phyloP scores from a whole-genome alignment of 1,140 invertebrate genomes.

The Trichonephila inaurata region DNA sequence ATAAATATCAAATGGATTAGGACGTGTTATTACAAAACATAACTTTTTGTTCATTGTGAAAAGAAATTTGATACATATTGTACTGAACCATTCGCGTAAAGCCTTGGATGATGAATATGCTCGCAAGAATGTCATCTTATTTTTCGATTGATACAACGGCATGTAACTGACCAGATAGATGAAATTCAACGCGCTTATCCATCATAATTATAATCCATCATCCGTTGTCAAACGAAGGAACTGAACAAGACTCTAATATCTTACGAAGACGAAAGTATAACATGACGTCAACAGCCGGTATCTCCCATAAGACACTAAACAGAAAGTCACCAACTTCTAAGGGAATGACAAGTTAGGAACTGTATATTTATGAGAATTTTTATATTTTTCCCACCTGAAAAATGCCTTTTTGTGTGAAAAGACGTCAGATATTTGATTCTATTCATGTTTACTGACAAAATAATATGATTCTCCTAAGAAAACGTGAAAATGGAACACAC shows the following conservation, averaged over 20 bases:
- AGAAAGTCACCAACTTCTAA: not conserved
- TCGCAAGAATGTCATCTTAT: not conserved
- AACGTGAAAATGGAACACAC: too few relatives aligned
- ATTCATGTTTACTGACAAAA: not conserved
- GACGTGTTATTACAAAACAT: not conserved
- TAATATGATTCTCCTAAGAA: not conserved
- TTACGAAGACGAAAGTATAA: not conserved
- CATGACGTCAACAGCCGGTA: not conserved
- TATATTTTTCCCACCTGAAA: not conserved
- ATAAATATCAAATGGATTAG: not conserved
- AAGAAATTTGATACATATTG: not conserved
- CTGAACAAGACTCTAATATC: not conserved
- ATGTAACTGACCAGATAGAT: not conserved
- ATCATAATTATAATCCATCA: slow-evolving; percentile 56
- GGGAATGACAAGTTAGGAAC: not conserved
- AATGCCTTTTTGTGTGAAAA: not conserved
- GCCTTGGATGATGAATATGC: not conserved
- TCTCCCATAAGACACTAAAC: not conserved
- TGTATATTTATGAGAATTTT: not conserved
- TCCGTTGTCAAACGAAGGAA: not conserved
- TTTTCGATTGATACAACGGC: not conserved
- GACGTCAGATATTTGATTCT: not conserved
- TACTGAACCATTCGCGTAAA: not conserved
- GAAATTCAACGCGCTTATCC: slow-evolving; percentile 4
- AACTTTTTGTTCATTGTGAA: not conserved